phyloP scores from a whole-genome alignment of 1,140 invertebrate species.

The Zaprionus africanus region DNA sequence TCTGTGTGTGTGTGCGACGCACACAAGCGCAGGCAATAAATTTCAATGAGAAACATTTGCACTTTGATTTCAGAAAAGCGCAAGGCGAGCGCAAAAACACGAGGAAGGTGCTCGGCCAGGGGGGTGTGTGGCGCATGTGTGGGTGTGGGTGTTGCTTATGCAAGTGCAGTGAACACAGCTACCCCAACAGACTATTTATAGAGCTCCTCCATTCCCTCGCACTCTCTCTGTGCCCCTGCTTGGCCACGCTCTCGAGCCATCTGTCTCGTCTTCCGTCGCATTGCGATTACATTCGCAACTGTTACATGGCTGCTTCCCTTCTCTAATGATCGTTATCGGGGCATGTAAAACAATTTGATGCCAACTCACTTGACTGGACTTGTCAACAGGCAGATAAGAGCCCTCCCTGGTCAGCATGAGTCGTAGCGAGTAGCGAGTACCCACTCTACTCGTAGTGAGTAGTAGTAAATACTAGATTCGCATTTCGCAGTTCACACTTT shows the following conservation, averaged over 20 bases:
- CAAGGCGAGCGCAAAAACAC: constrained; percentile 36
- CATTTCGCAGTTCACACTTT: constrained; percentile 3
- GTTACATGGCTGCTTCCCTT: background rate
- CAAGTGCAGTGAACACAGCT: constrained; percentile 3
- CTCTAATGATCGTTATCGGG: constrained; percentile 21
- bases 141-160: constrained; percentile 23
- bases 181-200: constrained; percentile 11
- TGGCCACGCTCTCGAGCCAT: background rate
- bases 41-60: constrained; percentile 72
- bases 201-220: background rate
- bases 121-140: constrained; percentile 16
- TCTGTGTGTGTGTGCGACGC: background rate
- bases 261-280: background rate
- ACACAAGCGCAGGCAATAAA: constrained; percentile 53
- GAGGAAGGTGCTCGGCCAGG: constrained; percentile 48
- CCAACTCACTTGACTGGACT: constrained; percentile 21
- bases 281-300: constrained; percentile 1
- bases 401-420: background rate
- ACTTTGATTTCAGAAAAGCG: constrained; percentile 59
- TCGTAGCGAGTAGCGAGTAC: background rate
- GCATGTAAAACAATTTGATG: constrained; percentile 37
- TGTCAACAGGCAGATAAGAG: background rate
- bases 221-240: background rate
- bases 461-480: background rate
- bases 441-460: constrained; percentile 1